These are phyloP conservation scores for Ectobius pallidus DNA, from an alignment of 2,888 invertebrate species.

Conservation along the genomic window DNA sequence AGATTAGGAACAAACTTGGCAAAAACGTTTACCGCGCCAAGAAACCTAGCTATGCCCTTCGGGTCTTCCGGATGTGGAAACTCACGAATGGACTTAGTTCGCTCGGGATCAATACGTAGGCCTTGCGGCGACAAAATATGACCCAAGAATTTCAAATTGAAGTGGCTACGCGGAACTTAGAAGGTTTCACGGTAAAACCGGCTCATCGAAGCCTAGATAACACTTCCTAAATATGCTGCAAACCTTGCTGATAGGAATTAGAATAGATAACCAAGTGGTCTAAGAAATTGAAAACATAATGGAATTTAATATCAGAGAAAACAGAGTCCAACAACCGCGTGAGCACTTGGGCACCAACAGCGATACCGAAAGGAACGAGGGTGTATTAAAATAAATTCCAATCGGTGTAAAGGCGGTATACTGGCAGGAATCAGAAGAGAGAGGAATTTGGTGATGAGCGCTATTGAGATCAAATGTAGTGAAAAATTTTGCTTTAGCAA, in stretches of 20 bases:
- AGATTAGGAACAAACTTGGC: not conserved
- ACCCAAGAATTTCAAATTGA: not conserved
- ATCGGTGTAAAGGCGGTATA: too few species aligned
- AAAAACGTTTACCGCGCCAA: not conserved
- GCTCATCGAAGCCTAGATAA: not conserved
- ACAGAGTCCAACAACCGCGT: too few species aligned
- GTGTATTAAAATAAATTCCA: too few species aligned
- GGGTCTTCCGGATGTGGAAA: not conserved
- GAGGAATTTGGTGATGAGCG: too few species aligned
- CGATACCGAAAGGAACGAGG: not conserved
- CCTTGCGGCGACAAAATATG: not conserved
- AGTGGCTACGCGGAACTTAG: not conserved
- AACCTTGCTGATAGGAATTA: not conserved
- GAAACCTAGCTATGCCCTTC: not conserved
- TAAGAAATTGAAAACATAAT: not conserved
- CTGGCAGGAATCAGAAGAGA: too few species aligned
- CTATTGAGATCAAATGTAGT: not conserved
- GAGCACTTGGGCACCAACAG: not conserved
- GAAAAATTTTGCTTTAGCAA: not conserved
- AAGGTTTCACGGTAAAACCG: not conserved
- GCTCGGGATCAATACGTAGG: not conserved
- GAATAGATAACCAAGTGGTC: not conserved
- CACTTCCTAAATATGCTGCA: not conserved
- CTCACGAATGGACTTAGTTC: not conserved
- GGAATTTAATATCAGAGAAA: too few species aligned